Evolutionary conservation across 2,113 vertebrate genomes (phyloP).

Genomic region (Strix aluco): DNA sequence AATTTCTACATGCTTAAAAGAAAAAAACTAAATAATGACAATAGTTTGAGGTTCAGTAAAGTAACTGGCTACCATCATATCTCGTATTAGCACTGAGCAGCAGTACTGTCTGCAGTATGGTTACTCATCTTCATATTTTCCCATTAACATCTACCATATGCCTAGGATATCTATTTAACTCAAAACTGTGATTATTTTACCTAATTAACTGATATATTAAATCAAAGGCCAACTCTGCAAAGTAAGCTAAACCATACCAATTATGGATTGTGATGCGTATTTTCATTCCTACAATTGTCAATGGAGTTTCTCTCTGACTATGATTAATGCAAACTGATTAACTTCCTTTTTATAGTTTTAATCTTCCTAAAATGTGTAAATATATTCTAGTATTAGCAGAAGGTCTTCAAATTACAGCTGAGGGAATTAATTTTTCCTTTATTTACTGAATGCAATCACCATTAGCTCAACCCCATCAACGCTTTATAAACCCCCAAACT

Average conservation of each 20-base stretch:
- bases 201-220: conserved; percentile 44
- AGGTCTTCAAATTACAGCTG: not conserved
- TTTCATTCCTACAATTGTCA: conserved; percentile 28
- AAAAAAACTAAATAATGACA: not conserved
- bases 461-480: not conserved
- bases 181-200: conserved; percentile 44
- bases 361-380: conserved; percentile 19
- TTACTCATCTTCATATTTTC: not conserved
- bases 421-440: not conserved
- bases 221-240: not conserved
- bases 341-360: conserved; percentile 15
- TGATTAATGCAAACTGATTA: conserved; percentile 39
- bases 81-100: not conserved
- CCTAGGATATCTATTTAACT: conserved; percentile 2
- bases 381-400: not conserved
- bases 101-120: not conserved
- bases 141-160: conserved; percentile 15
- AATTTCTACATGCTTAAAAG: not conserved
- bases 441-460: not conserved
- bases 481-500: not conserved
- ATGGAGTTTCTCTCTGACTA: not conserved
- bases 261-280: not conserved
- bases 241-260: not conserved
- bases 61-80: not conserved
- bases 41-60: not conserved